These are phyloP conservation scores for Entomobrya multifasciata DNA, from an alignment of 2,888 invertebrate genomes.

Conservation along the genomic window DNA sequence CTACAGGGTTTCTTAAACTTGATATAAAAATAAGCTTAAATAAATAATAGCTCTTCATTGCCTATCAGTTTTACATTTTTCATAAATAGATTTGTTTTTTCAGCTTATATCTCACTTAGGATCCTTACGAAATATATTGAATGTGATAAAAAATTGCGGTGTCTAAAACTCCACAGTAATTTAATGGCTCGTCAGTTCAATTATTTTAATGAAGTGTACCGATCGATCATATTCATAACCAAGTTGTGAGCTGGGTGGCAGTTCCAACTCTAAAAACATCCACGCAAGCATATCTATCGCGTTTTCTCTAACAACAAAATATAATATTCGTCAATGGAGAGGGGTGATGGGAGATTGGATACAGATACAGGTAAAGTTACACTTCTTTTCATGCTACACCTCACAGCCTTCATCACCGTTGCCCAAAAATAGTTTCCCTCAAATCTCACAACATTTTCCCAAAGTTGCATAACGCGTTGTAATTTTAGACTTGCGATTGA, in stretches of 20 bases:
- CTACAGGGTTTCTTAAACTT: too few species aligned
- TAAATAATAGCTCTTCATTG: too few species aligned
- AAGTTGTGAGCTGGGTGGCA: slow-evolving; percentile 3
- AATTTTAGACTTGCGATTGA: slow-evolving; percentile 17
- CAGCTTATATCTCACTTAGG: not conserved
- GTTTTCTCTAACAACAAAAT: not conserved
- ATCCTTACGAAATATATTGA: slow-evolving; percentile 17
- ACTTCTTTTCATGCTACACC: not conserved
- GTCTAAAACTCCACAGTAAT: slow-evolving; percentile 7
- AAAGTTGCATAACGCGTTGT: not conserved
- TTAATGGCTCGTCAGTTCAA: slow-evolving; percentile 46
- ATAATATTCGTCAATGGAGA: not conserved
- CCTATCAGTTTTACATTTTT: too few species aligned
- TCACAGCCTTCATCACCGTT: not conserved
- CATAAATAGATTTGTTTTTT: slow-evolving; percentile 7
- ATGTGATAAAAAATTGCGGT: not conserved
- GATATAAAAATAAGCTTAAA: too few species aligned
- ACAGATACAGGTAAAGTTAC: too few species aligned
- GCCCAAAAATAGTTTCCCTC: slow-evolving; percentile 41
- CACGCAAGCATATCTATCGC: too few species aligned
- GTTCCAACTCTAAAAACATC: too few species aligned
- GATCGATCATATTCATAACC: slow-evolving; percentile 30
- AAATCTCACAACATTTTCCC: slow-evolving; percentile 17
- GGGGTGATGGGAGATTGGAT: not conserved
- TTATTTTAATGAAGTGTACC: not conserved